Evolutionary conservation across 2,888 invertebrate genomes (phyloP), one percentile per base, ranked within the genome.

Genomic region (Hyposoter didymator): DNA sequence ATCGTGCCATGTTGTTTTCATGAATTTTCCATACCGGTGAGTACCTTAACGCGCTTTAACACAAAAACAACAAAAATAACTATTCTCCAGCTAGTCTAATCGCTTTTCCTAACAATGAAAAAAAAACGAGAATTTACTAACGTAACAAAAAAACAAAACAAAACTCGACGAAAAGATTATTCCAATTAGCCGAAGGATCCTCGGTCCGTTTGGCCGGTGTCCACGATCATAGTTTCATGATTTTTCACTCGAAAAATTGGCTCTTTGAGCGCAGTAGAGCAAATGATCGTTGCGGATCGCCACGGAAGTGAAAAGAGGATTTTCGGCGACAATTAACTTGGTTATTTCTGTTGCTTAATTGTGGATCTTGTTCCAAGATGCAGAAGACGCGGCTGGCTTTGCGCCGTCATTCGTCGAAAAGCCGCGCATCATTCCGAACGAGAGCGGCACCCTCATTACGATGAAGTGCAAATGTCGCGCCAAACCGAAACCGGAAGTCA

Each of bases 391-490:
- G 90, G 97, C 97, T 93, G 98, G 98, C 94, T 98, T 98, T 95
- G 98, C 99, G 90, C 99, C 99, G 89, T 98, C 98, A 86, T 99
- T 99, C 95, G 96, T 99, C 93, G 99, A 99, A 95, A 99, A 99
- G 95, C 99, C 99, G 88, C 97, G 98, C 95, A 99, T 99, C 95
- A 98, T 99, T 95, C 99, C 99, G 94, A 99, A 99, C 95, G 98
- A 98, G 94, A 98, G 97, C 93, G 99, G 99, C 91, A 99, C 99
- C 90, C 96, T 99, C 91, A 99, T 99, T 92, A 97, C 98, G 87
- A 98, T 99, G 98, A 98, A 98, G 95, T 99, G 99, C 95, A 97
- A 97, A 93, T 98, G 98, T 94, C 97, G 97, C 94, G 99, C 99
- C 67, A 98, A 98, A 95, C 99, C 99, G 88, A 98, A 97, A 94